Percentiles rank a stretch among this genome's conserved stretches.
phyloP scores from a whole-genome alignment of 2,888 invertebrate genomes.

The Orthosia gothica region DNA sequence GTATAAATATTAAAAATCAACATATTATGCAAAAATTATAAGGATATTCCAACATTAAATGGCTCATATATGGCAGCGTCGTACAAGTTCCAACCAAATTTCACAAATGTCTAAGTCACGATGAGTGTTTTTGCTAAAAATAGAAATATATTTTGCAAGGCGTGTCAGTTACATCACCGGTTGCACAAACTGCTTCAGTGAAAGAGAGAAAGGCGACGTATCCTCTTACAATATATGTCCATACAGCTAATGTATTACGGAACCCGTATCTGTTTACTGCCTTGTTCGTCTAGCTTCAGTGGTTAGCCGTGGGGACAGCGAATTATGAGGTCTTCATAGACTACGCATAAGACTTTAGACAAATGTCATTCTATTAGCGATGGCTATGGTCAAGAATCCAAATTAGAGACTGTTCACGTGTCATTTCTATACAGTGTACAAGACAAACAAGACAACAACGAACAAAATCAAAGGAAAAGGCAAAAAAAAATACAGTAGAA shows the following conservation, averaged over 20 bases:
- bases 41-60: background rate
- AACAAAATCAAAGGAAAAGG: too few species aligned
- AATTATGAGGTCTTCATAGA: too few species aligned
- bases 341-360: too few species aligned
- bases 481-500: too few species aligned
- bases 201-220: conserved; percentile 58
- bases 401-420: too few species aligned
- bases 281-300: background rate
- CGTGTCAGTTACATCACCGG: conserved; percentile 51
- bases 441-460: too few species aligned
- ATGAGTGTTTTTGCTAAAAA: conserved; percentile 45
- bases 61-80: background rate
- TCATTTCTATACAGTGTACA: too few species aligned
- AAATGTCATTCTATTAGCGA: too few species aligned
- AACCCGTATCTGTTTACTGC: conserved; percentile 30
- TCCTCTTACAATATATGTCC: conserved; percentile 50
- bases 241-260: conserved; percentile 29
- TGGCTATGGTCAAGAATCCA: too few species aligned
- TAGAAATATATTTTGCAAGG: conserved; percentile 49
- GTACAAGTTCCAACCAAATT: conserved; percentile 17
- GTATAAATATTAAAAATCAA: too few species aligned
- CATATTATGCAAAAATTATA: conserved; percentile 25
- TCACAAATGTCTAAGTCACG: conserved; percentile 40
- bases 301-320: background rate
- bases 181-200: conserved; percentile 36